phyloP scores from a whole-genome alignment of 1,140 invertebrate genomes.

The Chymomyza costata region DNA sequence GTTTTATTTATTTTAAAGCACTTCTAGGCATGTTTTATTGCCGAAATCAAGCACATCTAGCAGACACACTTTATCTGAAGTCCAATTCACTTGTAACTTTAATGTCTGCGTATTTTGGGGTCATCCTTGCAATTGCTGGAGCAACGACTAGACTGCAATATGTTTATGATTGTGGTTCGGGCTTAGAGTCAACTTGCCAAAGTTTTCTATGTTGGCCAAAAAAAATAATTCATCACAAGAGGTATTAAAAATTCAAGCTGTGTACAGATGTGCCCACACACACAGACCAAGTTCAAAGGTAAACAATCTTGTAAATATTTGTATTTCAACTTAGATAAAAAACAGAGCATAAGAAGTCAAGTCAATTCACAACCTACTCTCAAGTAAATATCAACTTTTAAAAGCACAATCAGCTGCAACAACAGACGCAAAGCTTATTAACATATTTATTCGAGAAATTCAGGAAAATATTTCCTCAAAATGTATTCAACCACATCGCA shows the following conservation, averaged over 20 bases:
- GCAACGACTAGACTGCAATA: no score
- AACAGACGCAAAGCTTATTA: conserved; percentile 41
- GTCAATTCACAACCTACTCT: conserved; percentile 16
- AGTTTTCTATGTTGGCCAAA: conserved; percentile 33
- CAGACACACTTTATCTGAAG: no score
- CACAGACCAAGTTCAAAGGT: conserved; percentile 47
- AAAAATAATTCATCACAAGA: no score
- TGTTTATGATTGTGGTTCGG: conserved; percentile 28
- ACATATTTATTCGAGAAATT: conserved; percentile 53
- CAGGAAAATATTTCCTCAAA: conserved; percentile 56
- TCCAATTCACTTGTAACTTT: no score
- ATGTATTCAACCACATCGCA: no score
- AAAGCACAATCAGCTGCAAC: conserved; percentile 36
- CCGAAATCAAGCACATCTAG: no score
- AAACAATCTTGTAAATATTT: conserved; percentile 57
- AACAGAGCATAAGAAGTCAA: conserved; percentile 1
- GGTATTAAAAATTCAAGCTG: conserved; percentile 41
- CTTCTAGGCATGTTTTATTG: conserved; percentile 18
- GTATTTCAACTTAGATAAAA: conserved; percentile 30
- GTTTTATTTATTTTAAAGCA: conserved; percentile 27
- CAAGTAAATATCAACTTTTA: conserved; percentile 21
- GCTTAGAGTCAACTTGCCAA: conserved; percentile 49
- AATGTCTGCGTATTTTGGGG: no score
- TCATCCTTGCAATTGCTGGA: no score
- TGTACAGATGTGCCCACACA: conserved; percentile 17